Evolutionary conservation across 2,888 invertebrate genomes (phyloP).

Genomic region (Amphipoea oculea): DNA sequence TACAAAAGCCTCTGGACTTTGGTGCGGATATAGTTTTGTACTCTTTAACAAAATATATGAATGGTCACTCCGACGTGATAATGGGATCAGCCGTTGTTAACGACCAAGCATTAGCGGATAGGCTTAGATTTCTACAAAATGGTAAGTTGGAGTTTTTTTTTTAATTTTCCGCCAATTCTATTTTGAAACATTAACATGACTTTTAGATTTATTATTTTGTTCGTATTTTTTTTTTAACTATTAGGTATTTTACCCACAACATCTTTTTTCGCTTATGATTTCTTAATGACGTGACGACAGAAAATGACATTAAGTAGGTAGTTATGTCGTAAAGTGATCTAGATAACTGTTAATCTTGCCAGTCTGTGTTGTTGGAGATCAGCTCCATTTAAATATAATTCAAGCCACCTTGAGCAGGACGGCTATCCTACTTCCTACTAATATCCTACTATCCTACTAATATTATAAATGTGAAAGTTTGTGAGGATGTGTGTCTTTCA

Average conservation of each 20-base stretch:
- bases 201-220: not conserved
- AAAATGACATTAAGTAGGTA: no score
- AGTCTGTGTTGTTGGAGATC: not conserved
- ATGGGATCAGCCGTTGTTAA: constrained; percentile 97
- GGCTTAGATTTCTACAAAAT: constrained; percentile 96
- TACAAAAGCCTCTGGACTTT: constrained; percentile 96
- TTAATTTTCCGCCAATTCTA: rapidly evolving
- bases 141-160: constrained; percentile 85
- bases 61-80: constrained; percentile 99
- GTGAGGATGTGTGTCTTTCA: no score
- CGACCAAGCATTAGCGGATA: constrained; percentile 92
- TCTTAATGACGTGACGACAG: not conserved
- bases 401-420: not conserved
- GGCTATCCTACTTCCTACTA: not conserved
- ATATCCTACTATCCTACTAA: no score
- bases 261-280: not conserved
- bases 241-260: not conserved
- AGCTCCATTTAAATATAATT: constrained; percentile 2
- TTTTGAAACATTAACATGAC: no score
- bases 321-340: not conserved
- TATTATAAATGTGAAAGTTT: no score
- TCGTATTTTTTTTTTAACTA: not conserved
- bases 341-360: not conserved
- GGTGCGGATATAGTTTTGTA: constrained; percentile 98
- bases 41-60: constrained; percentile 99